These are phyloP conservation scores for Neuroscelio doddi DNA, from an alignment of 2,888 invertebrate genomes.

Conservation along the genomic window DNA sequence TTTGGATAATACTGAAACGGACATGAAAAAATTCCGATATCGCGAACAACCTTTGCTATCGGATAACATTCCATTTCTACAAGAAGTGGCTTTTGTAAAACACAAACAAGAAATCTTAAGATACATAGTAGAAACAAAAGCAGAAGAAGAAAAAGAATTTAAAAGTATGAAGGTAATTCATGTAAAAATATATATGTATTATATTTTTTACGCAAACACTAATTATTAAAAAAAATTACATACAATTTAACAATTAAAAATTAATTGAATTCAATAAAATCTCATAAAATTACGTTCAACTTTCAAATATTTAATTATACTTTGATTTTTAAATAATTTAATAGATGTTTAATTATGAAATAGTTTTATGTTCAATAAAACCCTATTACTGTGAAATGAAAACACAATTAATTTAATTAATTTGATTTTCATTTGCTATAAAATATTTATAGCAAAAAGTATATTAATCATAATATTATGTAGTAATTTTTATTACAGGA, in stretches of 20 bases:
- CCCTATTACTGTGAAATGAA: no score
- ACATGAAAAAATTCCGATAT: slow-evolving; percentile 53
- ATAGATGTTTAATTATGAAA: no score
- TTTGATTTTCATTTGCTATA: no score
- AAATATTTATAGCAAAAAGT: no score
- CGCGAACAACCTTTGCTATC: slow-evolving; percentile 30
- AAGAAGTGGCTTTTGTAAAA: slow-evolving; percentile 64
- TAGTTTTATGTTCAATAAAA: no score
- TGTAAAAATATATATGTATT: no score
- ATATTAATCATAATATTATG: no score
- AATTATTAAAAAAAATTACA: no score
- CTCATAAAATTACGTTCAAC: not conserved
- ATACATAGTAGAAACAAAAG: slow-evolving; percentile 57
- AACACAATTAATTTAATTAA: no score
- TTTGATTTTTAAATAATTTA: no score
- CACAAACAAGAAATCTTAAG: slow-evolving; percentile 62
- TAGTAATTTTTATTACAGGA: slow-evolving; percentile 51
- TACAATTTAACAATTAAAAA: not conserved
- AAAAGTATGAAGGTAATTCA: slow-evolving; percentile 61
- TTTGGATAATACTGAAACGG: slow-evolving; percentile 35
- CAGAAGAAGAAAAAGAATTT: slow-evolving; percentile 60
- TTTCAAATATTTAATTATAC: no score
- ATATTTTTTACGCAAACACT: not conserved
- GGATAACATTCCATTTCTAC: slow-evolving; percentile 58
- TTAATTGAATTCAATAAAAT: not conserved